Conservation (phyloP, 2,797 vertebrate species). For the Microctenopoma stevenorrisi region DNA sequence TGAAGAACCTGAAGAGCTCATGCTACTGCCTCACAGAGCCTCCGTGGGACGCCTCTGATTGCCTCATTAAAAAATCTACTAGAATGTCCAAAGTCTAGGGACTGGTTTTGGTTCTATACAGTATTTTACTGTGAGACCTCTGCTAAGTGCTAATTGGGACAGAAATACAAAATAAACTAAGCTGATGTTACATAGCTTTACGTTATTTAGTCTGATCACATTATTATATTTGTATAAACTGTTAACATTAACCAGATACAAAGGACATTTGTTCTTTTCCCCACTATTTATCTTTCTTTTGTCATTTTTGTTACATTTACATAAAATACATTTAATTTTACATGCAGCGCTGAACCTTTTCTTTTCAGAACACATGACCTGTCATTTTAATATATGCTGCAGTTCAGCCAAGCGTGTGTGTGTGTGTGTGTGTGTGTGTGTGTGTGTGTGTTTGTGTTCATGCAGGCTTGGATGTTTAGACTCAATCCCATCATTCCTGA, state of each 20-base stretch:
- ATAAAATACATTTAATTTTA: too few relatives aligned
- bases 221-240: neutral
- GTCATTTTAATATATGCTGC: slow-evolving; percentile 21
- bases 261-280: slow-evolving; percentile 35
- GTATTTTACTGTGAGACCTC: too few relatives aligned
- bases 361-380: slow-evolving; percentile 8
- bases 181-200: neutral
- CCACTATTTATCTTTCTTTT: slow-evolving; percentile 19
- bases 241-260: slow-evolving; percentile 22
- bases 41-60: too few relatives aligned
- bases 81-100: too few relatives aligned
- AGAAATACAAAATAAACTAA: too few relatives aligned
- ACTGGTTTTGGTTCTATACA: too few relatives aligned
- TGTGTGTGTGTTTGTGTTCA: neutral
- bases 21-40: too few relatives aligned
- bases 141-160: too few relatives aligned
- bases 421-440: too few relatives aligned
- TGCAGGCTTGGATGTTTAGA: slow-evolving; percentile 25
- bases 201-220: neutral
- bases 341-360: slow-evolving; percentile 11
- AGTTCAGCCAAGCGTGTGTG: slow-evolving; percentile 9
- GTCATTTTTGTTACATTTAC: too few relatives aligned
- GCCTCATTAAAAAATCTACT: too few relatives aligned
- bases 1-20: too few relatives aligned
- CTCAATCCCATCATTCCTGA: slow-evolving; percentile 51